Evolutionary conservation across 1,140 invertebrate genomes (phyloP).

Genomic region (Pinna nobilis): DNA sequence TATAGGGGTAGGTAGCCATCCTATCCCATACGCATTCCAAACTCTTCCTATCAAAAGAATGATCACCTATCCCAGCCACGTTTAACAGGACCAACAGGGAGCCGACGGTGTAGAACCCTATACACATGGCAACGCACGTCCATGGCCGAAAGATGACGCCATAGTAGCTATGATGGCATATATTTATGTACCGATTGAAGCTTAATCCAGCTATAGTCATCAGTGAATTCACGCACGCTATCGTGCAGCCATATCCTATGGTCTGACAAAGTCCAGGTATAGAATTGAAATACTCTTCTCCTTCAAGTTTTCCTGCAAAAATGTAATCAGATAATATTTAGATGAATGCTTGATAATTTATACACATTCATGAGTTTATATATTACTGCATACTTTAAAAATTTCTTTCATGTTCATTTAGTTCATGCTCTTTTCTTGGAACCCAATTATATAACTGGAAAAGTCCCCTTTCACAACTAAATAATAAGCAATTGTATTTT

Average conservation of each 20-base stretch:
- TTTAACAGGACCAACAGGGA: slow-evolving; percentile 51
- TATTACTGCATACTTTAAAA: not conserved
- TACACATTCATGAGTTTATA: not conserved
- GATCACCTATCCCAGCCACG: slow-evolving; percentile 55
- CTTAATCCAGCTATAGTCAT: slow-evolving; percentile 58
- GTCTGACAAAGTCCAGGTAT: slow-evolving; percentile 57
- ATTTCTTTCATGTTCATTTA: not conserved
- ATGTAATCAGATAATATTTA: slow-evolving; percentile 28
- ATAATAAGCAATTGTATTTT: too few relatives aligned
- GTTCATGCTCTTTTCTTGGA: not conserved
- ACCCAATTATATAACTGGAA: not conserved
- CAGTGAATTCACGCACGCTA: slow-evolving; percentile 61
- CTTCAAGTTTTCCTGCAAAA: slow-evolving; percentile 56
- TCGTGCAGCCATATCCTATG: slow-evolving; percentile 62
- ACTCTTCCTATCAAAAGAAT: slow-evolving; percentile 63
- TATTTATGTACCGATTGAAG: slow-evolving; percentile 63
- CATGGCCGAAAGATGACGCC: slow-evolving; percentile 51
- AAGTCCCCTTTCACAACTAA: not conserved
- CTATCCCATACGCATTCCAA: slow-evolving; percentile 64
- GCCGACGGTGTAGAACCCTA: slow-evolving; percentile 46
- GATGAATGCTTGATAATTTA: too few relatives aligned
- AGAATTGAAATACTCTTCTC: slow-evolving; percentile 58
- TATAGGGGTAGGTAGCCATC: slow-evolving; percentile 62
- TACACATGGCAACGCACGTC: slow-evolving; percentile 53
- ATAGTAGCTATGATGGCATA: slow-evolving; percentile 57